These are phyloP conservation scores for Aphrocallistes beatrix DNA, from an alignment of 37 sponge, comb jelly and placozoan genomes.

Conservation along the genomic window DNA sequence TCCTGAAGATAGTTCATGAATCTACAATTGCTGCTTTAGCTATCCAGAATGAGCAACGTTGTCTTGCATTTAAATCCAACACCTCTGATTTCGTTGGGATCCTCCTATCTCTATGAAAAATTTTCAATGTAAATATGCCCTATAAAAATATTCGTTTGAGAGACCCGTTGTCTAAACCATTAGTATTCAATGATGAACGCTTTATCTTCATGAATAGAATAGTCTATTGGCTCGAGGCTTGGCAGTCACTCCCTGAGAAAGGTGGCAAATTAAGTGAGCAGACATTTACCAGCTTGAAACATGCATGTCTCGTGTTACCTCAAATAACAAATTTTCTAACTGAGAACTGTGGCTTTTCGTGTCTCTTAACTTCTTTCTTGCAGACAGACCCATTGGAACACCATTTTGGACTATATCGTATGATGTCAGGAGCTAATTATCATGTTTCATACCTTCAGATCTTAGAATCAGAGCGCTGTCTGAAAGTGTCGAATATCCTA, in stretches of 20 bases:
- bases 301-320: background rate
- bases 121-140: background rate
- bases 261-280: background rate
- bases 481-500: no score
- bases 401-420: background rate
- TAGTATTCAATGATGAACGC: background rate
- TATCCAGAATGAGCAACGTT: slow-evolving; percentile 1
- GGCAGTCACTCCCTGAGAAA: slow-evolving; percentile 8
- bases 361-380: background rate
- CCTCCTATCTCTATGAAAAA: background rate
- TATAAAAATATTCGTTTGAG: background rate
- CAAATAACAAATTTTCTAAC: background rate
- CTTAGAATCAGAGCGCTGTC: no score
- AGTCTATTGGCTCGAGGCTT: background rate
- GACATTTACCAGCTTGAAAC: background rate
- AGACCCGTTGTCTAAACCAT: background rate
- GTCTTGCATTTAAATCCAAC: background rate
- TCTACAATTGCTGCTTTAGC: background rate
- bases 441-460: no score
- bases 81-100: background rate
- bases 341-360: background rate
- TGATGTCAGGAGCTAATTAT: background rate
- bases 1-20: background rate
- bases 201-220: background rate
- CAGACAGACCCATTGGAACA: slow-evolving; percentile 19